phyloP scores from a whole-genome alignment of 2,888 invertebrate species.

The Rotaria macrura region DNA sequence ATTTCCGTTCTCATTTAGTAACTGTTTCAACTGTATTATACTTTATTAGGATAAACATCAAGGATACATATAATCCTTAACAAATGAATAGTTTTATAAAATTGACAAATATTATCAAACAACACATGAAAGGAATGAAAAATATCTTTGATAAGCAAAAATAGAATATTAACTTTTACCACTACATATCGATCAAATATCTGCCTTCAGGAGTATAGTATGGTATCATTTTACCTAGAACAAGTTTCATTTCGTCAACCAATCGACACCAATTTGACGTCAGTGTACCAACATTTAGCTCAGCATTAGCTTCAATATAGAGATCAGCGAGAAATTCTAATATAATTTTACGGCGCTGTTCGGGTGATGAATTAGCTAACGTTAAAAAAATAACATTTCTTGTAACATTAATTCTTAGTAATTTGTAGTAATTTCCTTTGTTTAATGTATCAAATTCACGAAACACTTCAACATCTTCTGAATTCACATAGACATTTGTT shows the following conservation, averaged over 20 bases:
- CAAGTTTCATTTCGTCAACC: neutral
- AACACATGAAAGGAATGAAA: no score
- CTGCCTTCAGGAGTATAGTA: neutral
- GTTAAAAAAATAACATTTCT: neutral
- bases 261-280: neutral
- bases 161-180: neutral
- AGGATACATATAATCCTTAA: no score
- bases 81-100: no score
- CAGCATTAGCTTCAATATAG: neutral
- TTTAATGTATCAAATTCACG: neutral
- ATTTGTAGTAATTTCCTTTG: neutral
- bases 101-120: no score
- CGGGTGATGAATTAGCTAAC: neutral
- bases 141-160: no score
- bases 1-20: no score
- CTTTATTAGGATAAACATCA: no score
- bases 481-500: neutral
- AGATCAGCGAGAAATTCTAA: neutral
- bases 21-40: no score
- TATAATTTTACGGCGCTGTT: neutral
- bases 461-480: neutral
- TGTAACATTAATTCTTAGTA: neutral
- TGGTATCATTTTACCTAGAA: neutral
- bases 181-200: neutral
- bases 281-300: neutral